Base-by-base conservation (phyloP, 2,113 vertebrate genomes). In the Rafetus swinhoei region DNA sequence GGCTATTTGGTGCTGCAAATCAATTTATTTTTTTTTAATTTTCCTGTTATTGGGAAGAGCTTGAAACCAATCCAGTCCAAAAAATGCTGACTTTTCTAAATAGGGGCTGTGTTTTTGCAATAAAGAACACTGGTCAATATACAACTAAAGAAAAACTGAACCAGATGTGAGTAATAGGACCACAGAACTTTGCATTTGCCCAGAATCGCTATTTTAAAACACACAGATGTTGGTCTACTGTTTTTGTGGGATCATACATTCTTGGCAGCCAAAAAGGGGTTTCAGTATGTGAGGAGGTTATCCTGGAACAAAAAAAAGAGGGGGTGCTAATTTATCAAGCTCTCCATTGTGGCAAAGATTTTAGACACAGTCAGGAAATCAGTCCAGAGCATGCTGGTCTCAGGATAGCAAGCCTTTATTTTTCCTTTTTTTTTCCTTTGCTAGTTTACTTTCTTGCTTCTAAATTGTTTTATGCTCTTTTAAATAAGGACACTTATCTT, bases 61-160 rank as follows among this genome's bases (percentile, higher is more conserved):
- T 97, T 98, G 95, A 98, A 97, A 88, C 93, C 65, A 96, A 94
- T 98, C 97, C 97, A 98, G 92, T 94, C 95, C 56, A 93, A 97
- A 91, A 97, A 97, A 97, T 97, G 98, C 98, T 98, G 98, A 98
- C 97, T 89, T 93, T 97, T 93, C 94, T 97, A 98, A 98, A 97
- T 96, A 45, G 86, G 96, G 95, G 95, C 96, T 97, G 97, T 97
- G 98, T 97, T 98, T 98, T 98, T 97, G 97, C 97, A 98, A 98
- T 98, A 98, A 98, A 97, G 97, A 97, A 98, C 96, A 98, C 97
- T 98, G 98, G 98, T 98, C 98, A 98, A 98, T 98, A 98, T 97
- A 98, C 97, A 98, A 98, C 96, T 96, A 95, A 98, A 96, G 97
- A 97, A 98, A 98, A 98, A 97, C 97, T 96, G 98, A 98, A 98